A percentile compares a stretch with the other conserved stretches of the same genome.
Evolutionary conservation across 2,797 vertebrate genomes (phyloP).

Genomic region (Myotis findleyi): DNA sequence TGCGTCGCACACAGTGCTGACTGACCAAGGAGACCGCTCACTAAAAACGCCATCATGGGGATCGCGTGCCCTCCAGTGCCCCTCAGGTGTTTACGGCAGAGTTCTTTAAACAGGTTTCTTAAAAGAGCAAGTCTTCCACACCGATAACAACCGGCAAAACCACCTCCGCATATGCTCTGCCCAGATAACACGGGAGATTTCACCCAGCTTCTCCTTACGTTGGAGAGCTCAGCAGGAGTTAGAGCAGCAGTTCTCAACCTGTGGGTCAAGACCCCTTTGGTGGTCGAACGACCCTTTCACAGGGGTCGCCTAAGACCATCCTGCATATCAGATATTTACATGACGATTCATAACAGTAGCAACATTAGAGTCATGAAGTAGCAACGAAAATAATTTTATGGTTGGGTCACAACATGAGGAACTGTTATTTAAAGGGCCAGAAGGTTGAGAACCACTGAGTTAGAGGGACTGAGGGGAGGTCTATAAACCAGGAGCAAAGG

Average conservation of each 20-base stretch:
- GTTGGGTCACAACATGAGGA: too few species aligned
- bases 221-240: not conserved
- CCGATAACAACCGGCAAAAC: slow-evolving; percentile 47
- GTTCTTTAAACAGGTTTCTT: not conserved
- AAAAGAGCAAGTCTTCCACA: not conserved
- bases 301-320: too few species aligned
- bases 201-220: not conserved
- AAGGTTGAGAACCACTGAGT: too few species aligned
- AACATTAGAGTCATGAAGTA: too few species aligned
- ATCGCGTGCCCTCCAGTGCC: not conserved
- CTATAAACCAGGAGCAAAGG: not conserved
- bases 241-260: too few species aligned
- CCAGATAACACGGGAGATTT: slow-evolving; percentile 53
- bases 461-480: not conserved
- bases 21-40: not conserved
- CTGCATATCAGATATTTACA: too few species aligned
- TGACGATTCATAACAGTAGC: too few species aligned
- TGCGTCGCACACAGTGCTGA: not conserved
- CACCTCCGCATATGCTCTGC: not conserved
- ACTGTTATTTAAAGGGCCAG: too few species aligned
- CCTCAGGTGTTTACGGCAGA: not conserved
- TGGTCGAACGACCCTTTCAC: too few species aligned
- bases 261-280: too few species aligned
- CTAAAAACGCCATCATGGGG: not conserved
- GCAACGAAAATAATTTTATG: too few species aligned